A percentile compares a stretch with the other conserved stretches of the same genome.
Conservation (phyloP, 2,888 invertebrate genomes). For the Drosophila sordidapex region DNA sequence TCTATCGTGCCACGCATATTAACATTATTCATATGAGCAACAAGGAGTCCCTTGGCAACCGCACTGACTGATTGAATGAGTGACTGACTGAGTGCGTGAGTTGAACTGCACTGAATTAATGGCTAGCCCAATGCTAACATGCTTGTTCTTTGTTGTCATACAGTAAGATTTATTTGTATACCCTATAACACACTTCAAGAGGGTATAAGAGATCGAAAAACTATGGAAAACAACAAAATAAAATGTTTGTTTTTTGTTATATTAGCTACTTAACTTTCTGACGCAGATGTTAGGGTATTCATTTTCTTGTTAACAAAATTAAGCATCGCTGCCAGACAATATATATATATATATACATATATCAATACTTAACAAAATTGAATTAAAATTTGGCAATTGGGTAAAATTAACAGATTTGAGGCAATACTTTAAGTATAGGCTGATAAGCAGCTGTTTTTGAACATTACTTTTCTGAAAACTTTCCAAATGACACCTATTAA, state of each 20-base stretch:
- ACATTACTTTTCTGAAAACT: neutral
- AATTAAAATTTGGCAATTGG: too few species aligned
- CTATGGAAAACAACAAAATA: neutral
- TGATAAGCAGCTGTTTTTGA: neutral
- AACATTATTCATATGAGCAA: slow-evolving; percentile 69
- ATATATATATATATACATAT: neutral
- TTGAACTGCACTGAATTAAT: slow-evolving; percentile 8
- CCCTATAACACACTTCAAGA: neutral
- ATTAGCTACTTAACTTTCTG: neutral
- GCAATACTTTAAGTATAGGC: slow-evolving; percentile 32
- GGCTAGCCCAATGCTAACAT: slow-evolving; percentile 6
- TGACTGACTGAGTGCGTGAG: slow-evolving; percentile 31
- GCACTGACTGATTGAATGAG: slow-evolving; percentile 33
- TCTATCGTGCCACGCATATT: slow-evolving; percentile 63
- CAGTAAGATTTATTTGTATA: slow-evolving; percentile 3
- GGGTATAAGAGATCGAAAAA: neutral
- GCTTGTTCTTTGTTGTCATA: slow-evolving; percentile 14
- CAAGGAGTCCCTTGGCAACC: slow-evolving; percentile 76
- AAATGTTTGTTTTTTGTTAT: neutral
- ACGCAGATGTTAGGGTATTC: neutral
- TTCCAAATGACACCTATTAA: neutral
- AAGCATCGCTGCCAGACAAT: neutral
- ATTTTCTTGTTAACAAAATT: neutral
- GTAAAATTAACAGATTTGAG: slow-evolving; percentile 25
- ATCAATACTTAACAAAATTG: neutral